Evolutionary conservation across 2,888 invertebrate species (phyloP), one percentile per base, ranked within the genome.

Genomic region (Lasioglossum zephyrum): DNA sequence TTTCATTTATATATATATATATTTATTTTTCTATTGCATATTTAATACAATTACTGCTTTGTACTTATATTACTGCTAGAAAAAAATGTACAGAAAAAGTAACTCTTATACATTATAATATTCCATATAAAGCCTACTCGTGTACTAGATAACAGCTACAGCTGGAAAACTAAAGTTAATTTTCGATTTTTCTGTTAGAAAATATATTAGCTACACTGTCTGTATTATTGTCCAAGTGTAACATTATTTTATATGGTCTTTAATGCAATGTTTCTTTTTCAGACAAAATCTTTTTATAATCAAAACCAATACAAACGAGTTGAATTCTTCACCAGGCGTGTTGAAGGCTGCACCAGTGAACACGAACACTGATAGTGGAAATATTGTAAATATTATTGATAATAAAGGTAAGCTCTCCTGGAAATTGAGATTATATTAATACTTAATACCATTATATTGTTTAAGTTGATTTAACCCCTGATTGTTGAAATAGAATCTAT

Each of bases 261-360:
- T 63, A 60, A 36, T 82, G 31, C 77, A 78, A 77, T 26, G 39
- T 73, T 84, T 79, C 89, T 76, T 74, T 94, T 94, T 73, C 92
- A 95, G 95, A 76, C 94, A 90, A 92, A 94, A 91, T 87, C 92
- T 95, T 44, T 94, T 92, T 86, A 94, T 95, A 90, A 94, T 95
- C 82, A 94, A 95, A 88, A 92, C 94, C 79, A 94, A 93, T 83
- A 92, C 94, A 79, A 94, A 93, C 86, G 92, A 93, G 13, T 79
- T 91, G 78, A 41, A 89, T 49, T 41, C 85, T 44, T 26, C 92
- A 6, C 90, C 88, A 80, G 87, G 89, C 57, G 39, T 92, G 70
- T 80, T 91, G 49, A 93, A 92, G 77, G 41, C 92, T 66, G 90
- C 91, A 82, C 83, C 91, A 26, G 87, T 89, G 18, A 92, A 92